A percentile compares a stretch with the other conserved stretches of the same genome.
Evolutionary conservation across 1,140 invertebrate species (phyloP).

Genomic region (Parapsyche elsis): DNA sequence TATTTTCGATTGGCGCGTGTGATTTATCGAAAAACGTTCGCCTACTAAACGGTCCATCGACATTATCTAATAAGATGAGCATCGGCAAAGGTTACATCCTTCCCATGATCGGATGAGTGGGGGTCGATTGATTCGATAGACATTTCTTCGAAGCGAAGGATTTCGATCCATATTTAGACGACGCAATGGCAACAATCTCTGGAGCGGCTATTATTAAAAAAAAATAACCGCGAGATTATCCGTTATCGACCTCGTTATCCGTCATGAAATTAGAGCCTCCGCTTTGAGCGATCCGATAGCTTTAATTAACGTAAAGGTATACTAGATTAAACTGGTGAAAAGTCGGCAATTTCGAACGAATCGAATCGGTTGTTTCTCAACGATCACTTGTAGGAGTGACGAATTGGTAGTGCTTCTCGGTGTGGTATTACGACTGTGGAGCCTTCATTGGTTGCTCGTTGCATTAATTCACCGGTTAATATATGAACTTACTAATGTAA

Average conservation of each 20-base stretch:
- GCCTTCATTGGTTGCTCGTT: no score
- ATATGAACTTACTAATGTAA: conserved; percentile 13
- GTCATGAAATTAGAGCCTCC: no score
- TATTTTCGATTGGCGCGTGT: no score
- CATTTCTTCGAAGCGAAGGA: conserved; percentile 14
- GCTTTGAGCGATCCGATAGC: no score
- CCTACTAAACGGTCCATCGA: background rate
- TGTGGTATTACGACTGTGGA: background rate
- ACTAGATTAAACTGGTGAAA: background rate
- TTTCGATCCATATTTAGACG: conserved; percentile 13
- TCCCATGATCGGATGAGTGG: background rate
- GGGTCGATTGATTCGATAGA: background rate
- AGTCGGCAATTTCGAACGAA: background rate
- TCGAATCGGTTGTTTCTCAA: background rate
- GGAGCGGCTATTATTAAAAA: background rate
- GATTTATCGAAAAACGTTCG: conserved; percentile 6
- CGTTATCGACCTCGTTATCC: background rate
- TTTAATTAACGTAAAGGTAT: no score
- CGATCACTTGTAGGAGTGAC: background rate
- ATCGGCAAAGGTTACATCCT: conserved; percentile 19
- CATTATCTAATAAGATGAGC: conserved; percentile 14
- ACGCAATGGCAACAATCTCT: no score
- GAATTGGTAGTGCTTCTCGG: background rate
- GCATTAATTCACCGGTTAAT: background rate
- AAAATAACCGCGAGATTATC: background rate